These are phyloP conservation scores for Stratiomys singularior DNA, from an alignment of 2,888 invertebrate species.

Conservation along the genomic window DNA sequence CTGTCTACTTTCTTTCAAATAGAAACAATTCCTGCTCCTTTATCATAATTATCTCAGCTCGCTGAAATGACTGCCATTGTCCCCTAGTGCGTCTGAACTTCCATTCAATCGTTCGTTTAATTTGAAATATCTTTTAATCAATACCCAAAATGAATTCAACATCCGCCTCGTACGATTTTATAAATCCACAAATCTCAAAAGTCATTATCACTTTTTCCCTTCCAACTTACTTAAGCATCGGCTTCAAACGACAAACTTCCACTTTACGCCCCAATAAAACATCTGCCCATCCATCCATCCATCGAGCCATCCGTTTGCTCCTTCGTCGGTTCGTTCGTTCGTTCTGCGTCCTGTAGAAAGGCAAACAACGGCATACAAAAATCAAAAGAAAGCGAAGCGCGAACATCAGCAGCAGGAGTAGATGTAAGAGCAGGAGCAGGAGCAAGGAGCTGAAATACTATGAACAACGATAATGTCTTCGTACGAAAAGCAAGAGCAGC, in stretches of 20 bases:
- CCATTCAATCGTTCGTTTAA: no score
- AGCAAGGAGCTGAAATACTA: not conserved
- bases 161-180: slow-evolving; percentile 19
- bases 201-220: slow-evolving; percentile 37
- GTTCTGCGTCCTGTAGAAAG: no score
- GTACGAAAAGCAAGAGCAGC: not conserved
- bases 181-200: slow-evolving; percentile 38
- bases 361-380: no score
- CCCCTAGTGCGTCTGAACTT: no score
- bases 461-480: not conserved
- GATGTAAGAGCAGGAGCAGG: not conserved
- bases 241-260: slow-evolving; percentile 25
- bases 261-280: slow-evolving; percentile 39
- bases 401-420: no score
- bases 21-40: no score
- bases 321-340: no score
- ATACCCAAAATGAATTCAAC: not conserved
- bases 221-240: no score
- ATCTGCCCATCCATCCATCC: slow-evolving; percentile 25
- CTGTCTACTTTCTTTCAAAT: no score
- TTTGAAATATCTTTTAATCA: not conserved
- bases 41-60: no score
- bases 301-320: not conserved
- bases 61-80: no score
- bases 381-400: no score